phyloP scores from a whole-genome alignment of 1,140 invertebrate genomes.

The Bactericera cockerelli region DNA sequence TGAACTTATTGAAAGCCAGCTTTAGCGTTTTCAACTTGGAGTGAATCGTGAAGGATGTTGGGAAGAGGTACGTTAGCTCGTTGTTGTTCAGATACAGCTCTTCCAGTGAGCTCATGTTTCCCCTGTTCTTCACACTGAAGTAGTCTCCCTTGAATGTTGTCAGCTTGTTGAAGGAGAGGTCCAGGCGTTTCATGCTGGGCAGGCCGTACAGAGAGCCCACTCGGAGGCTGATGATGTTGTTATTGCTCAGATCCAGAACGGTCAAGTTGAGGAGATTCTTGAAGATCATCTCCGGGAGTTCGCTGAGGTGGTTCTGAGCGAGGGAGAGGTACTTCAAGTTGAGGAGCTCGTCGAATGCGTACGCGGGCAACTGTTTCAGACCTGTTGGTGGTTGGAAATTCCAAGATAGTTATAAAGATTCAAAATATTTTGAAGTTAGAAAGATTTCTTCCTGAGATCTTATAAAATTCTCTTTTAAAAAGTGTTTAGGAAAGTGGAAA shows the following conservation, averaged over 20 bases:
- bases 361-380: slow-evolving; percentile 48
- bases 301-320: slow-evolving; percentile 46
- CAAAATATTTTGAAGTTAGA: too few relatives aligned
- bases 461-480: too few relatives aligned
- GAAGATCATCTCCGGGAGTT: slow-evolving; percentile 53
- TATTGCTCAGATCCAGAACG: slow-evolving; percentile 52
- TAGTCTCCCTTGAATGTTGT: slow-evolving; percentile 63
- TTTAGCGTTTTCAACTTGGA: slow-evolving; percentile 49
- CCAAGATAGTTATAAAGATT: too few relatives aligned
- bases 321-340: slow-evolving; percentile 48
- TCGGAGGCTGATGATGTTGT: slow-evolving; percentile 58
- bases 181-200: slow-evolving; percentile 48
- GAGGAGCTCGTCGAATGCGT: slow-evolving; percentile 48
- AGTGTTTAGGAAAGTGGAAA: too few relatives aligned
- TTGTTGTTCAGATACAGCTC: slow-evolving; percentile 57
- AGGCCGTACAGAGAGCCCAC: slow-evolving; percentile 46
- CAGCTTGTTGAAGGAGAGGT: slow-evolving; percentile 50
- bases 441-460: too few relatives aligned
- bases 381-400: too few relatives aligned
- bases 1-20: slow-evolving; percentile 56
- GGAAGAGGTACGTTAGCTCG: slow-evolving; percentile 58
- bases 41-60: slow-evolving; percentile 67
- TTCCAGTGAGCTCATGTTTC: slow-evolving; percentile 42
- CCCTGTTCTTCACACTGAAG: slow-evolving; percentile 43
- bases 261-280: slow-evolving; percentile 53